Conservation (phyloP, 2,888 invertebrate species). For the Drosophila incognita region DNA sequence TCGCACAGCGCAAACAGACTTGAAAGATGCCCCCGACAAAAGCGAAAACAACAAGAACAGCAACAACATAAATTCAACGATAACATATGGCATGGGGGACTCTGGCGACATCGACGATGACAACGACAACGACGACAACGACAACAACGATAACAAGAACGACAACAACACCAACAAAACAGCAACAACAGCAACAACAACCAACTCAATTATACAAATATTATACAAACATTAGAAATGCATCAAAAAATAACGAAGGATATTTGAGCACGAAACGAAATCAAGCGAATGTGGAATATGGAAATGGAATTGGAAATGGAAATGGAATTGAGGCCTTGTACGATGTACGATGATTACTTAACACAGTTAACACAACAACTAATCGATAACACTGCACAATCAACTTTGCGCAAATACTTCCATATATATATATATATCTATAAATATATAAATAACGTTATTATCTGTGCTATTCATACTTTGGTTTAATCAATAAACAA, state of each 20-base stretch:
- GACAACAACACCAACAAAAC: constrained; percentile 19
- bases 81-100: constrained; percentile 41
- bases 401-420: constrained; percentile 19
- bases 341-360: constrained; percentile 34
- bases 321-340: constrained; percentile 22
- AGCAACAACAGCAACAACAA: constrained; percentile 21
- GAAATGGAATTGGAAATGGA: constrained; percentile 5
- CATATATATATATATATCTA: neutral
- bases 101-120: constrained; percentile 63
- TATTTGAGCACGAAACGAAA: constrained; percentile 67
- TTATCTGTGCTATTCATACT: constrained; percentile 18
- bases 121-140: constrained; percentile 12
- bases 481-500: constrained; percentile 30
- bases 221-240: constrained; percentile 76
- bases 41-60: constrained; percentile 13
- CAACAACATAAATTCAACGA: constrained; percentile 32
- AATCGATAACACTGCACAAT: constrained; percentile 57
- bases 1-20: constrained; percentile 45
- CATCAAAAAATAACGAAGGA: constrained; percentile 76
- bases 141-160: neutral
- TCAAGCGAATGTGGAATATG: constrained; percentile 32
- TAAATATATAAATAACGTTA: constrained; percentile 6
- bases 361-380: constrained; percentile 4
- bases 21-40: constrained; percentile 52
- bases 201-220: constrained; percentile 77